Evolutionary conservation across 2,888 invertebrate species (phyloP), one percentile per base, ranked within the genome.

Genomic region (Zygaena filipendulae): DNA sequence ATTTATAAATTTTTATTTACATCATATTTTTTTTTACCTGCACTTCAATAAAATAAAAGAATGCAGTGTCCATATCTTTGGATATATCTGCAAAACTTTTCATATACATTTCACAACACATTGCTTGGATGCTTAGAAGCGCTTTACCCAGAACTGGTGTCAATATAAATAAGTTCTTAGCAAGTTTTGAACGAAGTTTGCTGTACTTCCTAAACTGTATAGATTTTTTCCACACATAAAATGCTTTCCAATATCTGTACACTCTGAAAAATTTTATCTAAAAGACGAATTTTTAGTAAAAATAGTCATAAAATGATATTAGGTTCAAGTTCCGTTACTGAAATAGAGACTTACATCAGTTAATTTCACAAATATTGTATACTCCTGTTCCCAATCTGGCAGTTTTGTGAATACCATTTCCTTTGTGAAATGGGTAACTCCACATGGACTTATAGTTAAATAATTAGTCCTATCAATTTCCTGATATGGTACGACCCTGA

Each of bases 391-490:
- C 93, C 93, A 95, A 35, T 86, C 81, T 11, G 86, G 82, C 4
- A 95, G 71, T 6, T 88, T 84, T 0, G 92, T 92, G 52, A 91
- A 94, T 8, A 86, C 85, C 62, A 89, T 87, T 56, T 92, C 92
- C 29, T 83, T 84, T 8, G 82, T 84, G 57, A 85, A 87, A 47
- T 90, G 88, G n/a, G 91, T 87, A 0, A 94, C 91, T 1, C 95
- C 95, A 50, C 87, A 85, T 3, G 84, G 71, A 41, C 94, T 92
- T 42, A 95, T 88, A 0, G 94, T 95, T 48, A 90, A 86, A 55
- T 87, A 91, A 49, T 91, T 88, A 9, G 68, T 82, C 51, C 82
- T 85, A 45, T 88, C 85, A 11, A 91, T 75, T 27, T 87, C 77
- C 20, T 85, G 82, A 49, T 88, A 93, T 0, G 85, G 82, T 1